Base-by-base conservation (phyloP, 2,888 invertebrate genomes). In the Napeogenes inachia region DNA sequence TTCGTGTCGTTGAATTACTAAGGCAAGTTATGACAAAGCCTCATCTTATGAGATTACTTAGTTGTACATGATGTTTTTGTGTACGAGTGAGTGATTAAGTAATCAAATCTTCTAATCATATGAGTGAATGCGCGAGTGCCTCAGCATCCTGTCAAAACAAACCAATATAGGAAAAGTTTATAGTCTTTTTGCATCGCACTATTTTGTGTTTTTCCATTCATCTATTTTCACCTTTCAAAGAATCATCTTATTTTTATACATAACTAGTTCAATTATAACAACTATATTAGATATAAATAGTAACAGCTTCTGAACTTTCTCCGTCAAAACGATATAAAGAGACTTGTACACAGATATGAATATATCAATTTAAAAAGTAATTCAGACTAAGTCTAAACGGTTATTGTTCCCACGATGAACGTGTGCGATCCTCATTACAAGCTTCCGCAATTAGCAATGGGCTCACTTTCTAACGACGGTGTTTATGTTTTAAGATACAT, bases 351-450 rank as follows among this genome's bases (percentile, higher is more conserved):
- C 21, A 38, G 42, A 56, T 57, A 53, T 12, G 30, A 56, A 50
- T 57, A 53, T 57, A 45, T 57, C 42, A 54, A 54, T 30, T 13
- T 21, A 32, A 56, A 30, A 21, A 35, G 55, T 45, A 45, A 61
- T 57, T 55, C 59, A 50, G 59, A 57, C 54, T 55, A 46, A 55
- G 57, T 60, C 54, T 67, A 66, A 68, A 60, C 64, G 61, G 67
- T 67, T 63, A 66, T 73, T 70, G 71, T 77, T 77, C 78, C 74
- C 78, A 78, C 78, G 77, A 59, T 57, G 84, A 79, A 82, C 87
- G 86, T 88, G 86, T 86, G 84, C 83, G 73, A 75, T 80, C 77
- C 82, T 81, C 83, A 85, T 87, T 86, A 86, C 78, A 67, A 73
- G 81, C 83, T 86, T 87, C 87, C 87, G 83, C 84, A 83, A 86